Evolutionary conservation across 1,140 invertebrate genomes (phyloP).

Genomic region (Caerostris extrusa): DNA sequence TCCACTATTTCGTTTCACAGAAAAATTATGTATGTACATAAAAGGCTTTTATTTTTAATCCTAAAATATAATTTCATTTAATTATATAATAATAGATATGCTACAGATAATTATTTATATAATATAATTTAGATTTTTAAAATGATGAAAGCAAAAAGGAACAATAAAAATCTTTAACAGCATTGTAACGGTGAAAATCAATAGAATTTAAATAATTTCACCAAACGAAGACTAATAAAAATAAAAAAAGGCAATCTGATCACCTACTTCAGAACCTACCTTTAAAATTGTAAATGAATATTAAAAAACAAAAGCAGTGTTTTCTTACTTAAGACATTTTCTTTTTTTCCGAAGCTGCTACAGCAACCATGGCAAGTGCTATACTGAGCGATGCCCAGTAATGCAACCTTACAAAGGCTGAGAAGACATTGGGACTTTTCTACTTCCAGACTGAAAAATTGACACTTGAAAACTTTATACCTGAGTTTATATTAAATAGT

Average conservation of each 20-base stretch:
- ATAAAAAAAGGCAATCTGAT: background rate
- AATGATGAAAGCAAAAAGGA: background rate
- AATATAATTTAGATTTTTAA: background rate
- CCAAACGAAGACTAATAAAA: background rate
- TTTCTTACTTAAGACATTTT: constrained; percentile 67
- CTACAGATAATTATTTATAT: too few species aligned
- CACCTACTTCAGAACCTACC: constrained; percentile 59
- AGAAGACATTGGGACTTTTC: constrained; percentile 56
- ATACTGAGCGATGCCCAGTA: constrained; percentile 65
- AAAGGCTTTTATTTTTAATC: too few species aligned
- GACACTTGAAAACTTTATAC: constrained; percentile 76
- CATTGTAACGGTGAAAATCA: background rate
- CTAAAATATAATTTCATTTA: too few species aligned
- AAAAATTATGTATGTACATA: too few species aligned
- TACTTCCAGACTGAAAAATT: constrained; percentile 76
- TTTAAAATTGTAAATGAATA: constrained; percentile 57
- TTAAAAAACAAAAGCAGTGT: constrained; percentile 70
- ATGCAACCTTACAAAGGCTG: constrained; percentile 66
- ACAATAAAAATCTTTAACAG: background rate
- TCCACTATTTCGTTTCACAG: too few species aligned
- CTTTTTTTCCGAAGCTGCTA: constrained; percentile 42
- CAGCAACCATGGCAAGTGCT: constrained; percentile 63
- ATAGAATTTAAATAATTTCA: too few species aligned
- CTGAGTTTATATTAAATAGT: constrained; percentile 59
- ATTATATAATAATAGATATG: too few species aligned